These are phyloP conservation scores for Synanceia verrucosa DNA, from an alignment of 2,797 vertebrate genomes.

Conservation along the genomic window DNA sequence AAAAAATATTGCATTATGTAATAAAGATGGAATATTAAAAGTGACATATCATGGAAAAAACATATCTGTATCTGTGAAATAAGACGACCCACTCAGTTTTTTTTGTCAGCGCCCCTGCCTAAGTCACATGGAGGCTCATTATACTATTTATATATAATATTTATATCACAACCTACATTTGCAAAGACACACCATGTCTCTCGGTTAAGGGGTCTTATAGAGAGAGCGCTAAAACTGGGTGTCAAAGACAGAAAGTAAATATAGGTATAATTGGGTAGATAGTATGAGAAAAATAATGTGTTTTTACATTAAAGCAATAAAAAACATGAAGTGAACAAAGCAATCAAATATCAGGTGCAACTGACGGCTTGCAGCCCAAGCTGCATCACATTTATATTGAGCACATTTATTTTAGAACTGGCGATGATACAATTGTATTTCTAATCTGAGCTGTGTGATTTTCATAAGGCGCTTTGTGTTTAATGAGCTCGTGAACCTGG, in stretches of 20 bases:
- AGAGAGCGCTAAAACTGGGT: too few species aligned
- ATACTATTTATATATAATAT: too few species aligned
- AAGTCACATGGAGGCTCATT: neutral
- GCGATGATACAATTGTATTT: neutral
- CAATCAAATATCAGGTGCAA: neutral
- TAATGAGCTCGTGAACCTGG: constrained; percentile 33
- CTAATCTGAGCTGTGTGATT: neutral
- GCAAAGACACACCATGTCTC: too few species aligned
- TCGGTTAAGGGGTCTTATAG: too few species aligned
- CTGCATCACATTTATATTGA: neutral
- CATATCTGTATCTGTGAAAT: neutral
- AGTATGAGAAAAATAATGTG: too few species aligned
- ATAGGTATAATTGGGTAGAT: too few species aligned
- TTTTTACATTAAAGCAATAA: too few species aligned
- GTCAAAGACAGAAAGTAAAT: too few species aligned
- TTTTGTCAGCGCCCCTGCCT: neutral
- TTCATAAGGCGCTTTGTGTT: constrained; percentile 6
- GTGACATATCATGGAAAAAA: neutral
- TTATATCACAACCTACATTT: too few species aligned
- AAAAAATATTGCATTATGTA: neutral
- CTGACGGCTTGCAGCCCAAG: neutral
- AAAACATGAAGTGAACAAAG: too few species aligned
- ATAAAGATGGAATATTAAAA: too few species aligned
- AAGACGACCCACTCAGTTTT: neutral
- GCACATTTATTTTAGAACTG: constrained; percentile 8